Base-by-base conservation (phyloP, 2,888 invertebrate species). In the Panzeria rudis region DNA sequence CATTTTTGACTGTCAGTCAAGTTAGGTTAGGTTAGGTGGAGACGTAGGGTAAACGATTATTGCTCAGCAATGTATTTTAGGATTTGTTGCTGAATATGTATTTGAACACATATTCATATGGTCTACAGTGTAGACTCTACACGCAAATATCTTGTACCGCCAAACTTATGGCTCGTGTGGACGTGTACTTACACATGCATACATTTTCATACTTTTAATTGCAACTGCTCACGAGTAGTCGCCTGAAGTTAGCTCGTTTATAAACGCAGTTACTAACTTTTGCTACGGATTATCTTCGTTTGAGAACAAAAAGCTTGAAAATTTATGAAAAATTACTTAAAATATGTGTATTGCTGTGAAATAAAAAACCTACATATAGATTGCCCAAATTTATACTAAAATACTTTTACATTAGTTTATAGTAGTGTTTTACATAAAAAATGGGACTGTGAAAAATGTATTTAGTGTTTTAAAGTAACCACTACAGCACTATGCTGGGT, bases 401-500 rank as follows among this genome's bases (percentile, higher is more conserved):
- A 71, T 61, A 61, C 9, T 23, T 66, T 41, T 41, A 25, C 32
- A 54, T 17, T 41, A 17, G n/a, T 72, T 62, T 11, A 59, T 41
- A 59, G 13, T 38, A 52, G 17, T 61, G 41, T 44, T 76, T 50
- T 75, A 61, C 32, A 69, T 54, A 66, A 69, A 52, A 0, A 69
- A 54, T 64, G 6, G 29, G 17, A 15, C 52, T 82, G 15, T 71
- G 50, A 83, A 83, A 83, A 83, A 77, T 83, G 82, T 83, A 77
- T 77, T 76, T 62, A 71, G 56, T 71, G 69, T 71, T 56, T 77
- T 71, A 85, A 75, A 82, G 78, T 82, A 85, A 85, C 84, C 81
- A 85, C 71, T 71, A 84, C 64, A 80, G 54, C 81, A 82, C 81
- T 76, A 79, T 79, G 84, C 75, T 79, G 75, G 84, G 79, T 64